These are phyloP conservation scores for Argynnis bischoffii DNA, from an alignment of 2,888 invertebrate genomes.

Conservation along the genomic window DNA sequence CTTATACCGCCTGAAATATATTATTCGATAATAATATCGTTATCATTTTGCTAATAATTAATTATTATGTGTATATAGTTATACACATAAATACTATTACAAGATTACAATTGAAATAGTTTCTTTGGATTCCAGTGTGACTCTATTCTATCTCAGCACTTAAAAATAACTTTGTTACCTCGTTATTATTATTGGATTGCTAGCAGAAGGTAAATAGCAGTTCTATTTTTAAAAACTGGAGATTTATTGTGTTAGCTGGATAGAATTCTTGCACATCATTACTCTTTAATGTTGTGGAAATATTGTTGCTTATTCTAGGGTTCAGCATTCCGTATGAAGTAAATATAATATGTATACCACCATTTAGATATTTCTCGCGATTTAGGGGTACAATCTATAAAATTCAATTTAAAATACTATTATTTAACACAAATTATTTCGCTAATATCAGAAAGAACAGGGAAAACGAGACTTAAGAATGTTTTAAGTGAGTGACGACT, in stretches of 20 bases:
- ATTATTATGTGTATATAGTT: background rate
- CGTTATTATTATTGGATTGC: slow-evolving; percentile 17
- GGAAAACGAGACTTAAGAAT: no score
- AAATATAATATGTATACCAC: no score
- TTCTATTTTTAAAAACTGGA: slow-evolving; percentile 15
- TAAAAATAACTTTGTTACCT: slow-evolving; percentile 8
- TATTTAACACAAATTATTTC: no score
- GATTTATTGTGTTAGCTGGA: slow-evolving; percentile 5
- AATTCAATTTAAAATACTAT: no score
- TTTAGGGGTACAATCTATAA: no score
- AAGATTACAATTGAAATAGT: background rate
- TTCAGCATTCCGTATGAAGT: no score
- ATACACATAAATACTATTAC: background rate
- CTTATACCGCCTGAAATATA: slow-evolving; percentile 7
- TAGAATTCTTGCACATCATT: no score
- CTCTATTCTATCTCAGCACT: background rate
- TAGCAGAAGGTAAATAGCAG: slow-evolving; percentile 3
- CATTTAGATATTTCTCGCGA: no score
- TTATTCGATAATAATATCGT: slow-evolving; percentile 5
- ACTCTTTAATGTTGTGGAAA: background rate
- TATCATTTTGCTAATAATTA: slow-evolving; percentile 5
- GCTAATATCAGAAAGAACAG: no score
- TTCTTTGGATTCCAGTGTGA: background rate
- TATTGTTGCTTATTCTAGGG: no score
- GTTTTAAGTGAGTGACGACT: background rate